Evolutionary conservation across 1,140 invertebrate genomes (phyloP).

Genomic region (Drosophila varians): DNA sequence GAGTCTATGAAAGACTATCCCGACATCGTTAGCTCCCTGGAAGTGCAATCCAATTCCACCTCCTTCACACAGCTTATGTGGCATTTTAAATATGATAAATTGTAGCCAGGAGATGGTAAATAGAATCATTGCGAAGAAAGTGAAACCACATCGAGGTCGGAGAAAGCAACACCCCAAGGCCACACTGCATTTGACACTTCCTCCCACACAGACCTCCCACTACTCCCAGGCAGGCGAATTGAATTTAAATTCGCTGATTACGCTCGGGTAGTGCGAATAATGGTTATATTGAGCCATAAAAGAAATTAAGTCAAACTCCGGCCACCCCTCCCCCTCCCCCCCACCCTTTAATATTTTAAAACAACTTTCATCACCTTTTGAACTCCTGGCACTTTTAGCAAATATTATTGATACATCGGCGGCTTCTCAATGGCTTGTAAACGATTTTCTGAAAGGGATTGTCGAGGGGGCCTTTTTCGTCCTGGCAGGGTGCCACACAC

Average conservation of each 20-base stretch:
- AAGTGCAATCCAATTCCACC: constrained; percentile 12
- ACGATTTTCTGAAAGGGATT: constrained; percentile 55
- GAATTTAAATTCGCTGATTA: constrained; percentile 81
- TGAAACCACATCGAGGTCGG: constrained; percentile 18
- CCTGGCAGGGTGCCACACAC: constrained; percentile 49
- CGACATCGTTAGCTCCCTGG: neutral
- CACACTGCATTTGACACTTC: constrained; percentile 54
- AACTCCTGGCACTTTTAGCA: constrained; percentile 33
- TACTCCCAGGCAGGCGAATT: constrained; percentile 52
- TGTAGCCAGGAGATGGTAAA: constrained; percentile 27
- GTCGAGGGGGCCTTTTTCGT: neutral
- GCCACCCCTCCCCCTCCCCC: neutral
- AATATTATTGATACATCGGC: constrained; percentile 81
- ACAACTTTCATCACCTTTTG: constrained; percentile 77
- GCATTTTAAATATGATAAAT: constrained; percentile 81
- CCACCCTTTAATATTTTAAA: constrained; percentile 32
- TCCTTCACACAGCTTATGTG: constrained; percentile 39
- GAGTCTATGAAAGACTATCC: neutral
- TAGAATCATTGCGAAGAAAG: constrained; percentile 46
- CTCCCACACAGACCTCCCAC: neutral
- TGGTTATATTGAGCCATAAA: constrained; percentile 80
- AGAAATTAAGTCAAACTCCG: constrained; percentile 73
- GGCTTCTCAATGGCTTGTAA: constrained; percentile 78
- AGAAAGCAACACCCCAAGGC: constrained; percentile 12
- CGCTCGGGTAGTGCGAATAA: constrained; percentile 71